A percentile compares a stretch with the other conserved stretches of the same genome.
These are phyloP conservation scores for Sialia sialis DNA, from an alignment of 2,113 vertebrate genomes.

Conservation along the genomic window DNA sequence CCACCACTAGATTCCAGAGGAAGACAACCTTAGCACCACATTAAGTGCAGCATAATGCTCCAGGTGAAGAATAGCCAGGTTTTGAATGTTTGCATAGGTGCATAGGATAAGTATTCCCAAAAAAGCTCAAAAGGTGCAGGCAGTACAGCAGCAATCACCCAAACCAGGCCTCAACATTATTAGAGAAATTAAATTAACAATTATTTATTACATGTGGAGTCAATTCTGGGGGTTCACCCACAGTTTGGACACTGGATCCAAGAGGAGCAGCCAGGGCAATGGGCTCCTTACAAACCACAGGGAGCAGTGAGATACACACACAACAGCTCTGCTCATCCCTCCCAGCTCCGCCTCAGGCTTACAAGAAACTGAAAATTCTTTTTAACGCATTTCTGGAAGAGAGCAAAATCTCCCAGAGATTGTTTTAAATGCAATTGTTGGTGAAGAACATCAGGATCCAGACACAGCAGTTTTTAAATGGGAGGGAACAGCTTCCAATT, in stretches of 20 bases:
- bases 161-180: neutral
- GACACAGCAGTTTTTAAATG: neutral
- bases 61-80: neutral
- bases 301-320: neutral
- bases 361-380: neutral
- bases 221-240: neutral
- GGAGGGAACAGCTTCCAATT: neutral
- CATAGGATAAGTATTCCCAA: neutral
- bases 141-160: neutral
- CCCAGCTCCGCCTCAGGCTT: neutral
- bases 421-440: constrained; percentile 19
- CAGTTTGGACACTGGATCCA: neutral
- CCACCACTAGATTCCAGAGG: neutral
- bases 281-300: neutral
- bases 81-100: neutral
- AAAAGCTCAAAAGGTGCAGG: neutral
- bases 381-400: neutral
- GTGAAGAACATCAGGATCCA: neutral
- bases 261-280: neutral
- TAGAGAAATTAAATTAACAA: neutral
- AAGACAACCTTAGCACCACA: neutral
- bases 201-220: neutral
- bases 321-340: neutral
- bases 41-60: neutral
- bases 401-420: neutral